phyloP scores from a whole-genome alignment of 2,888 invertebrate genomes.

The Sthenelais limicola region DNA sequence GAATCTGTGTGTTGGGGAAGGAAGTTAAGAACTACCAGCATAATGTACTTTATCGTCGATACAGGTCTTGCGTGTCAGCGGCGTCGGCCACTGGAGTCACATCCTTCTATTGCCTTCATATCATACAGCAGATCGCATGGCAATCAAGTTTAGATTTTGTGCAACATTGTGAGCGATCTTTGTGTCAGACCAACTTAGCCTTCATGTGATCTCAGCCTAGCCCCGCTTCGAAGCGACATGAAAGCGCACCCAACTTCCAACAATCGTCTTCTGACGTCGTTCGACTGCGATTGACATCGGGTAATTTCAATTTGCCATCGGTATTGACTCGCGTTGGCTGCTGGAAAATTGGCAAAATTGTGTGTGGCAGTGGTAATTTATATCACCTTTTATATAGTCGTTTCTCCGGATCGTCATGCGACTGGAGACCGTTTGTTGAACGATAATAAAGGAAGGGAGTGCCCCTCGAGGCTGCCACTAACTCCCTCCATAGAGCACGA shows the following conservation, averaged over 20 bases:
- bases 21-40: no score
- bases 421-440: not conserved
- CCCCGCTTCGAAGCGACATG: not conserved
- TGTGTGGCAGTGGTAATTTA: constrained; percentile 33
- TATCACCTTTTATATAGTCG: constrained; percentile 11
- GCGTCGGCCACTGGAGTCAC: constrained; percentile 1
- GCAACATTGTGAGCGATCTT: no score
- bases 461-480: not conserved
- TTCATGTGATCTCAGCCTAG: not conserved
- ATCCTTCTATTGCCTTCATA: constrained; percentile 15
- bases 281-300: constrained; percentile 2
- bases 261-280: not conserved
- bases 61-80: not conserved
- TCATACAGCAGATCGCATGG: constrained; percentile 21
- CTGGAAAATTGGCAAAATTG: constrained; percentile 21
- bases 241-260: not conserved
- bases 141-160: constrained; percentile 26
- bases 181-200: constrained; percentile 5
- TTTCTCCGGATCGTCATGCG: not conserved
- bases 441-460: constrained; percentile 4
- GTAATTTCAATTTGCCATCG: constrained; percentile 27
- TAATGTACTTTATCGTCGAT: no score
- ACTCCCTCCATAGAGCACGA: no score
- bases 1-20: no score
- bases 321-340: constrained; percentile 26